Conservation (phyloP, 2,888 invertebrate species). For the Mechanitis messenoides region DNA sequence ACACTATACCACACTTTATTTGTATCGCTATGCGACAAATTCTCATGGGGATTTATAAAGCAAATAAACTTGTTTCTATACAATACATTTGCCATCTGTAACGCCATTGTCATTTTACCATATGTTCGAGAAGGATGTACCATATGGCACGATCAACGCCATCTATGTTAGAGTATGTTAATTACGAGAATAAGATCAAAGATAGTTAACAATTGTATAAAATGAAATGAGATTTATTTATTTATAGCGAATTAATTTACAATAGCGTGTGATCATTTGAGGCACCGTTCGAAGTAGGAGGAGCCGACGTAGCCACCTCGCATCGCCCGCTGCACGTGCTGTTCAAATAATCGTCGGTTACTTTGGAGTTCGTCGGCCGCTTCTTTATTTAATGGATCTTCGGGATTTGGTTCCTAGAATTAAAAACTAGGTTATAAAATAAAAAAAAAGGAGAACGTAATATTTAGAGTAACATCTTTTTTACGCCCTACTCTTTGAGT, state of each 20-base stretch:
- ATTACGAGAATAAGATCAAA: constrained; percentile 8
- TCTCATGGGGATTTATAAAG: constrained; percentile 10
- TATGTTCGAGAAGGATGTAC: constrained; percentile 14
- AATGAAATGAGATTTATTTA: constrained; percentile 68
- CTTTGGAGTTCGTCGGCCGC: constrained; percentile 97
- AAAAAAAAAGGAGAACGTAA: neutral
- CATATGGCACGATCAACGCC: constrained; percentile 15
- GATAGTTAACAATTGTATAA: constrained; percentile 32
- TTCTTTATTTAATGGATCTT: constrained; percentile 98
- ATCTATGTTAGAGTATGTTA: constrained; percentile 16
- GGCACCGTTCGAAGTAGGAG: constrained; percentile 96
- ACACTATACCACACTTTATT: constrained; percentile 33
- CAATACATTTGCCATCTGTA: constrained; percentile 10
- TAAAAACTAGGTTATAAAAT: neutral
- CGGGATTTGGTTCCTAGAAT: constrained; percentile 95
- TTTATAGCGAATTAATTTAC: constrained; percentile 63
- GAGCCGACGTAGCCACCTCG: constrained; percentile 96
- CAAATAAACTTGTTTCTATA: constrained; percentile 13
- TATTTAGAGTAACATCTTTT: neutral
- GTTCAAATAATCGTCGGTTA: constrained; percentile 95
- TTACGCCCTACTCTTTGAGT: no score
- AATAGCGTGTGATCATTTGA: constrained; percentile 82
- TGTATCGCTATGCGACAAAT: constrained; percentile 26
- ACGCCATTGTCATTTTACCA: constrained; percentile 7
- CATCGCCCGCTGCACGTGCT: constrained; percentile 97